Conservation (phyloP, 2,797 vertebrate species). For the Iguana delicatissima region DNA sequence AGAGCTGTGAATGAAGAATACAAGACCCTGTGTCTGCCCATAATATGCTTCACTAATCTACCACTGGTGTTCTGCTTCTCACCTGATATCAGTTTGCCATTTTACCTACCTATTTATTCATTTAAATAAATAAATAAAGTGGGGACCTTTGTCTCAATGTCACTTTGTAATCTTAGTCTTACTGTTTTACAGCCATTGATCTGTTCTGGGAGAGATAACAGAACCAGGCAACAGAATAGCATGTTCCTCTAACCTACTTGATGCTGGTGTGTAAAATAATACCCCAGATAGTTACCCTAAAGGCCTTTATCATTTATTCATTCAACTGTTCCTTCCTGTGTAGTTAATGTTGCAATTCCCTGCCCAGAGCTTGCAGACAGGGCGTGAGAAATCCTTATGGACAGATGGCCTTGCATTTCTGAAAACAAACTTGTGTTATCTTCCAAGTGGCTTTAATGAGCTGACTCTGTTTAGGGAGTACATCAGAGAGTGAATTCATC, state of each 20-base stretch:
- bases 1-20: not conserved
- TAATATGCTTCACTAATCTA: not conserved
- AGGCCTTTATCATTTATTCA: slow-evolving; percentile 78
- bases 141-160: not conserved
- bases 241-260: slow-evolving; percentile 70
- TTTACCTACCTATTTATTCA: too few relatives aligned
- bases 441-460: slow-evolving; percentile 63
- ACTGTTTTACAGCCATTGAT: slow-evolving; percentile 43
- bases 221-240: slow-evolving; percentile 63
- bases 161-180: slow-evolving; percentile 60
- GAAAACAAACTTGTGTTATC: slow-evolving; percentile 68
- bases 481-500: slow-evolving; percentile 38
- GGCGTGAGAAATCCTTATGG: slow-evolving; percentile 76
- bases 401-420: slow-evolving; percentile 73
- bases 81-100: slow-evolving; percentile 1
- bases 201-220: slow-evolving; percentile 38
- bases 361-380: slow-evolving; percentile 56
- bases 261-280: slow-evolving; percentile 61
- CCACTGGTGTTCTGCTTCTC: slow-evolving; percentile 15
- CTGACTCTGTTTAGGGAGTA: slow-evolving; percentile 41
- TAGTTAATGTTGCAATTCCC: slow-evolving; percentile 74
- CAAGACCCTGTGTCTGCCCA: not conserved
- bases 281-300: slow-evolving; percentile 64
- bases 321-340: slow-evolving; percentile 68
- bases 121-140: too few relatives aligned